phyloP scores from a whole-genome alignment of 2,797 vertebrate genomes.

The Neosalanx taihuensis region DNA sequence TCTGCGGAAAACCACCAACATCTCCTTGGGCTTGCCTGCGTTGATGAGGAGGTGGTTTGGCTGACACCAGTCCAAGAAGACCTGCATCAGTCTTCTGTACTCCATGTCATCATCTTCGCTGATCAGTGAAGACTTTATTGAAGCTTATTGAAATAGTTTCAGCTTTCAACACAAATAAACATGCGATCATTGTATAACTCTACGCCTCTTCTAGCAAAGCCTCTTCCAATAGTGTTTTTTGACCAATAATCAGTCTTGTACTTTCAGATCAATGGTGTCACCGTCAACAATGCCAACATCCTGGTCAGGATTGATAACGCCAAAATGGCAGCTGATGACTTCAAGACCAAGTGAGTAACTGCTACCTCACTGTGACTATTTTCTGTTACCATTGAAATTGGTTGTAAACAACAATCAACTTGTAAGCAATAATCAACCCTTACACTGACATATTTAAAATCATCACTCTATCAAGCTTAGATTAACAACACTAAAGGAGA shows the following conservation, averaged over 20 bases:
- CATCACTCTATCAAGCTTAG: too few species aligned
- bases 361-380: neutral
- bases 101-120: too few species aligned
- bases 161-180: too few species aligned
- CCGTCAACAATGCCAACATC: conserved; percentile 75
- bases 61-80: too few species aligned
- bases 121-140: neutral
- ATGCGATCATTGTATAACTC: too few species aligned
- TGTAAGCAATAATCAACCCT: too few species aligned
- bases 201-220: neutral
- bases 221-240: neutral
- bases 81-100: too few species aligned
- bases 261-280: conserved; percentile 74
- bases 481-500: too few species aligned
- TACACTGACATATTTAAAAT: too few species aligned
- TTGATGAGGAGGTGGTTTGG: too few species aligned
- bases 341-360: conserved; percentile 81
- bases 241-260: neutral
- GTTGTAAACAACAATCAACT: neutral
- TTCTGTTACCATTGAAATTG: neutral
- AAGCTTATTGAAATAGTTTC: neutral
- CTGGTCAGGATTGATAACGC: conserved; percentile 90
- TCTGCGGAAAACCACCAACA: too few species aligned
- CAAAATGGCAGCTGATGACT: conserved; percentile 91
- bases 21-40: too few species aligned